Percentiles rank a stretch among this genome's conserved stretches.
Evolutionary conservation across 1,140 invertebrate genomes (phyloP).

Genomic region (Apocrypta bakeri): DNA sequence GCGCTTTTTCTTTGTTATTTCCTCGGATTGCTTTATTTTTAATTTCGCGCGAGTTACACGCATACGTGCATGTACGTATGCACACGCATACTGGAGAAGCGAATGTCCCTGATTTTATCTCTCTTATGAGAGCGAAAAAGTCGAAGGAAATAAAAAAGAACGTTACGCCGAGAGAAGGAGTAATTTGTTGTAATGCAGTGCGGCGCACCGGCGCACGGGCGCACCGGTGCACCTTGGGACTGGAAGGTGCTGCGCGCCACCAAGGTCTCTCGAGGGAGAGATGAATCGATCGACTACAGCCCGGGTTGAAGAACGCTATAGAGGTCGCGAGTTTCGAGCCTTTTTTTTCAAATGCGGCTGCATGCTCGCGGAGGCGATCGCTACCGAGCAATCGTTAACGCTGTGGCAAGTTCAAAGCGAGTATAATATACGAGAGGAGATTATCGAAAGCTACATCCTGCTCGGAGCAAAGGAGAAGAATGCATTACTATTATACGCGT

Average conservation of each 20-base stretch:
- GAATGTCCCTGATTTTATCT: conserved; percentile 42
- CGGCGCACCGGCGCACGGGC: conserved; percentile 6
- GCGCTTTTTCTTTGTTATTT: conserved; percentile 20
- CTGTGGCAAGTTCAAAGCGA: too few species aligned
- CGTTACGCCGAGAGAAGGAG: background rate
- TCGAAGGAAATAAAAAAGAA: background rate
- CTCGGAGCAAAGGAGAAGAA: background rate
- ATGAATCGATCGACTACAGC: conserved; percentile 20
- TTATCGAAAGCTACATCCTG: background rate
- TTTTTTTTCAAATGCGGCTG: conserved; percentile 3
- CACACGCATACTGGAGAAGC: background rate
- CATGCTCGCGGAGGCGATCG: too few species aligned
- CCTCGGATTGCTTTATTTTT: conserved; percentile 14
- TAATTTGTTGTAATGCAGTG: conserved; percentile 52
- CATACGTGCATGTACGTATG: too few species aligned
- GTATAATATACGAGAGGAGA: background rate
- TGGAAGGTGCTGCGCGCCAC: conserved; percentile 43
- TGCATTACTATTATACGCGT: background rate
- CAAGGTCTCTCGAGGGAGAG: conserved; percentile 45
- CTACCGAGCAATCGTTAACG: too few species aligned
- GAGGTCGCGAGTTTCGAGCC: conserved; percentile 26
- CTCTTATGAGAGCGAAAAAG: background rate
- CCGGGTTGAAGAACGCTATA: background rate
- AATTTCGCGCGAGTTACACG: background rate
- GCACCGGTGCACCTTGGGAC: conserved; percentile 36